Conservation (phyloP, 2,797 vertebrate genomes). For the Mareca strepera region DNA sequence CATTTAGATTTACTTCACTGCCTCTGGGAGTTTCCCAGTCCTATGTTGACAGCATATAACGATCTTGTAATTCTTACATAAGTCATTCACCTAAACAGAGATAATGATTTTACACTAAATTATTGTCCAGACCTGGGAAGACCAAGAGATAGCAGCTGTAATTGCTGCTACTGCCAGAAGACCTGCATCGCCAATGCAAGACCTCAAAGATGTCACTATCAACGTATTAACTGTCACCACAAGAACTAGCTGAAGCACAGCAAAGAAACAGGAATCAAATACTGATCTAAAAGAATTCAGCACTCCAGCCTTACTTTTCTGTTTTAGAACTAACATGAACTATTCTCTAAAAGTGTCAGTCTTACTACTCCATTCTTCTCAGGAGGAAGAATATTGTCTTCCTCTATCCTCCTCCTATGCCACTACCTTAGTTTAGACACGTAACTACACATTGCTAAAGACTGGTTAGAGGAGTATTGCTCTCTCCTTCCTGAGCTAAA, state of each 20-base stretch:
- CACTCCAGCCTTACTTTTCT: background rate
- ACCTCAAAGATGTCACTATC: background rate
- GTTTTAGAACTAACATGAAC: background rate
- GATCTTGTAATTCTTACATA: background rate
- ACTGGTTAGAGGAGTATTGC: background rate
- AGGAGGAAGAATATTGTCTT: background rate
- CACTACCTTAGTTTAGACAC: accelerated
- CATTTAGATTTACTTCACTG: background rate
- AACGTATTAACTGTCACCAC: background rate
- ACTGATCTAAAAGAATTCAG: background rate
- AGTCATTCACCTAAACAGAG: background rate
- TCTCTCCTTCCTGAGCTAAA: background rate
- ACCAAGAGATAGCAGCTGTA: background rate
- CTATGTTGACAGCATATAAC: background rate
- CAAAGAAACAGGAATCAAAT: background rate
- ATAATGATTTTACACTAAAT: background rate
- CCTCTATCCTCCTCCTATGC: background rate
- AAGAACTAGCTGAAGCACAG: background rate
- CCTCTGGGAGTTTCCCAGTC: background rate
- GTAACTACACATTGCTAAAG: accelerated
- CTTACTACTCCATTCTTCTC: background rate
- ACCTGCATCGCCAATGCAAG: background rate
- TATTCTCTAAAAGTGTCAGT: background rate
- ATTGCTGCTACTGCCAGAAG: background rate
- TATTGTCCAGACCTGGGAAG: background rate